Evolutionary conservation across 2,113 vertebrate species (phyloP).

Genomic region (Campylomormyrus tamandua): DNA sequence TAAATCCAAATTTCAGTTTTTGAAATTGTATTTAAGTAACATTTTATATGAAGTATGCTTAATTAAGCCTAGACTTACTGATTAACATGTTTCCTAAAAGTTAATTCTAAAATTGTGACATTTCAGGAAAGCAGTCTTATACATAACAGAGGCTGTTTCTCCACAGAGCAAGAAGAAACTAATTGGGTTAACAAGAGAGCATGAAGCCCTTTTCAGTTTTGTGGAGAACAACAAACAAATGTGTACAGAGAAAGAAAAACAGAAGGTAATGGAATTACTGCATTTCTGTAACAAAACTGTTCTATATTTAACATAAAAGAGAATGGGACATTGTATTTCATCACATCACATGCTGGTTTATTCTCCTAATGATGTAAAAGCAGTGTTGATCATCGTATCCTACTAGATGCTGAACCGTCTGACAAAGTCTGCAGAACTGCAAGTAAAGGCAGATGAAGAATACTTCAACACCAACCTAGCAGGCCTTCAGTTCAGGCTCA

Average conservation of each 20-base stretch:
- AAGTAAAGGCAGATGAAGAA: conserved; percentile 69
- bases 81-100: background rate
- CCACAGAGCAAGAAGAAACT: conserved; percentile 74
- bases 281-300: background rate
- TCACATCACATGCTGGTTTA: background rate
- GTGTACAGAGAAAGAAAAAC: conserved; percentile 68
- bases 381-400: background rate
- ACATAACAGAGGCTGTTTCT: background rate
- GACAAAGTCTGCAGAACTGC: conserved; percentile 72
- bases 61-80: background rate
- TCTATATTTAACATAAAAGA: background rate
- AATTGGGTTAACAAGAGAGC: conserved; percentile 66
- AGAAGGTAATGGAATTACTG: conserved; percentile 54
- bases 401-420: conserved; percentile 76
- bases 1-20: background rate
- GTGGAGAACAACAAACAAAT: conserved; percentile 71
- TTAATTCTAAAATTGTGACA: background rate
- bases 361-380: background rate
- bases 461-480: conserved; percentile 76
- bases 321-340: background rate
- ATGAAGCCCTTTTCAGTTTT: conserved; percentile 71
- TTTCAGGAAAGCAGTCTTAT: background rate
- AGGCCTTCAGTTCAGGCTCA: conserved; percentile 70
- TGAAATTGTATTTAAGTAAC: background rate
- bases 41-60: background rate